Percentiles rank a stretch among this genome's conserved stretches.
These are phyloP conservation scores for Microvelia longipes DNA, from an alignment of 1,140 invertebrate species.

Conservation along the genomic window DNA sequence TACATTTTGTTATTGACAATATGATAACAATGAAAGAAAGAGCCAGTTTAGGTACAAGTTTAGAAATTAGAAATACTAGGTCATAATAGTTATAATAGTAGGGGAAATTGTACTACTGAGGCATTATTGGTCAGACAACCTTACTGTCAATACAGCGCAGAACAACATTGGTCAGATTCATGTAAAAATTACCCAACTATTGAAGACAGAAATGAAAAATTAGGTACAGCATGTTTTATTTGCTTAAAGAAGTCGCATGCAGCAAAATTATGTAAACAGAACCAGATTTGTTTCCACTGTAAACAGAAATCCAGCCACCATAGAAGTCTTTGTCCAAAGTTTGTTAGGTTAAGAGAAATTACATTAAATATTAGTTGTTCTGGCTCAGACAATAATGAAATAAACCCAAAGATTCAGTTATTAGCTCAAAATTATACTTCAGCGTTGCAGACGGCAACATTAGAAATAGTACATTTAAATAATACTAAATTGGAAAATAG, in stretches of 20 bases:
- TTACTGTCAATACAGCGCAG: neutral
- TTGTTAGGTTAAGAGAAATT: neutral
- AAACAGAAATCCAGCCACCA: neutral
- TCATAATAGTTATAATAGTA: neutral
- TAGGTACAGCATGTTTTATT: neutral
- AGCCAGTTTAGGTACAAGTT: neutral
- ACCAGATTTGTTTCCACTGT: neutral
- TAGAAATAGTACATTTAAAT: neutral
- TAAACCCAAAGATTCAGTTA: neutral
- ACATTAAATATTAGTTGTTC: neutral
- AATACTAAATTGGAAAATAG: neutral
- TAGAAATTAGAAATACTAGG: neutral
- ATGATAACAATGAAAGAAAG: neutral
- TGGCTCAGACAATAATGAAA: neutral
- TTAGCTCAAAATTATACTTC: neutral
- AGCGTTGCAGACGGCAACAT: neutral
- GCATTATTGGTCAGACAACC: neutral
- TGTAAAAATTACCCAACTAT: neutral
- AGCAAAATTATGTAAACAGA: neutral
- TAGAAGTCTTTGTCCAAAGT: neutral
- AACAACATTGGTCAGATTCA: neutral
- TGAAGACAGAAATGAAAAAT: neutral
- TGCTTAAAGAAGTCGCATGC: no score
- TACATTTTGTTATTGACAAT: no score
- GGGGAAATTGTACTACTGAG: neutral